These are phyloP conservation scores for Cydia splendana DNA, from an alignment of 1,140 invertebrate genomes.

Conservation along the genomic window DNA sequence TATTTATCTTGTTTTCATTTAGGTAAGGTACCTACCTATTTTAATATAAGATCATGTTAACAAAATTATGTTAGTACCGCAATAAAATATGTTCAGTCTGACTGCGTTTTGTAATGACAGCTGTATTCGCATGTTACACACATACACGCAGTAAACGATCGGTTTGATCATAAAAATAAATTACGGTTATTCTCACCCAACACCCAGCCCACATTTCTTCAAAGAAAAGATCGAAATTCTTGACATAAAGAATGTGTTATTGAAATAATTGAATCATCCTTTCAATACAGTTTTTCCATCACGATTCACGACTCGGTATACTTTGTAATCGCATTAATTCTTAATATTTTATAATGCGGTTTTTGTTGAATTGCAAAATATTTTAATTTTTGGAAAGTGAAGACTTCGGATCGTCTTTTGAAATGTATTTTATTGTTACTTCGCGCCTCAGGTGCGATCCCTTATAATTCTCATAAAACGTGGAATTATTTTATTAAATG, in stretches of 20 bases:
- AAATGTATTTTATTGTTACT: constrained; percentile 1
- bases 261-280: constrained; percentile 1
- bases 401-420: neutral
- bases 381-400: constrained; percentile 19
- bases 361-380: neutral
- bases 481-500: constrained; percentile 19
- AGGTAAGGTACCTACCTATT: no score
- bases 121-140: neutral
- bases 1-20: no score
- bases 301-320: neutral
- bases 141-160: neutral
- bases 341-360: neutral
- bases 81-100: neutral
- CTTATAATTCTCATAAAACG: neutral
- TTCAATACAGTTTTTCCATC: neutral
- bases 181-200: neutral
- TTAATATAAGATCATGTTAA: no score
- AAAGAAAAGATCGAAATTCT: neutral
- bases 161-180: constrained; percentile 11
- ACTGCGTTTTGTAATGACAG: neutral
- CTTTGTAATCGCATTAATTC: neutral
- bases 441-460: neutral
- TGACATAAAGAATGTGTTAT: neutral
- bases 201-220: neutral
- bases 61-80: no score